Evolutionary conservation across 2,797 vertebrate genomes (phyloP).

Genomic region (Takifugu ocellatus): DNA sequence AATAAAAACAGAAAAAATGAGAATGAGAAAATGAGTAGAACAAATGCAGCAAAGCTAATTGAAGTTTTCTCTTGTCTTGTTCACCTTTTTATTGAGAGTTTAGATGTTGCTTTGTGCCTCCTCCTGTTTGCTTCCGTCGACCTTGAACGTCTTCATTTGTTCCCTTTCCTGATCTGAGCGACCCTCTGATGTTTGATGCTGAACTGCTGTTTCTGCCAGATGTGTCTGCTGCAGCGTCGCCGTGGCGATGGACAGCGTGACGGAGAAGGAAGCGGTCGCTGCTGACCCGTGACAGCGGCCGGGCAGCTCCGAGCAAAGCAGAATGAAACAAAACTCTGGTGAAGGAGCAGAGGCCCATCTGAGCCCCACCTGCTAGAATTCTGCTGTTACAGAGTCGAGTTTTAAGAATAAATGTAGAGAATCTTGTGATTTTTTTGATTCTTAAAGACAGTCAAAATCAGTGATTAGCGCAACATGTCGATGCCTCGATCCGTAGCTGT

Average conservation of each 20-base stretch:
- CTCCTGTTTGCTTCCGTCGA: too few species aligned
- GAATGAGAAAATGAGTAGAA: constrained; percentile 9
- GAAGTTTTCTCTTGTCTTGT: too few species aligned
- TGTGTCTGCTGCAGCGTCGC: constrained; percentile 46
- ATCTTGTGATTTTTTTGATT: too few species aligned
- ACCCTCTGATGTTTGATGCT: too few species aligned
- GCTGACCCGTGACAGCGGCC: constrained; percentile 49
- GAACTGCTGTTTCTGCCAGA: constrained; percentile 23
- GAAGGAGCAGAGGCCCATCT: constrained; percentile 21
- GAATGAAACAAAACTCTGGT: constrained; percentile 32
- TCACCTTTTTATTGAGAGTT: too few species aligned
- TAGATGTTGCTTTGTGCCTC: too few species aligned
- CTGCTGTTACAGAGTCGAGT: not conserved
- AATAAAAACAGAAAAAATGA: not conserved
- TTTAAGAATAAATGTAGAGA: too few species aligned
- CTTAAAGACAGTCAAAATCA: too few species aligned
- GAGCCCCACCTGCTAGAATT: constrained; percentile 15
- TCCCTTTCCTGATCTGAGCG: too few species aligned
- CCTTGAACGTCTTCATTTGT: too few species aligned
- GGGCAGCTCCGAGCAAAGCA: constrained; percentile 50
- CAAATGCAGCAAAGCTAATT: constrained; percentile 7
- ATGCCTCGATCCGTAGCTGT: too few species aligned
- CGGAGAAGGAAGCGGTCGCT: constrained; percentile 36
- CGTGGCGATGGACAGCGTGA: constrained; percentile 46
- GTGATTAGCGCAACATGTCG: too few species aligned